Conservation (phyloP, 1,140 invertebrate species). For the Holotrichia oblita region DNA sequence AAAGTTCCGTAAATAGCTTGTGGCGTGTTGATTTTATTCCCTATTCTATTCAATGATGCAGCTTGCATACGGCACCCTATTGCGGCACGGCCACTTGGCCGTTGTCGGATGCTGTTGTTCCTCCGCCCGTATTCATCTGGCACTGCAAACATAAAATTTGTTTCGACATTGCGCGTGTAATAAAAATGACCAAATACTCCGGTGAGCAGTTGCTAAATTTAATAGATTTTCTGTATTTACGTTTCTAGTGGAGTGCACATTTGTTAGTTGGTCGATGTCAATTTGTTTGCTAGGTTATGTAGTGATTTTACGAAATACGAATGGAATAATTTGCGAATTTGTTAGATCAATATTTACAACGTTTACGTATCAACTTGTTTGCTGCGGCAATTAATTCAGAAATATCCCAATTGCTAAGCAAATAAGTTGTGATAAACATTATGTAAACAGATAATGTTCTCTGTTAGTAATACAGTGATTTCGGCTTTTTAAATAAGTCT, state of each 20-base stretch:
- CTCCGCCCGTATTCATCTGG: neutral
- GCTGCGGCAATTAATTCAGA: neutral
- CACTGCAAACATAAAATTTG: constrained; percentile 1
- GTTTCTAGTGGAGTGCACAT: neutral
- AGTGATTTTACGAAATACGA: neutral
- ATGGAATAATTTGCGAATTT: neutral
- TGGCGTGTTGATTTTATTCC: constrained; percentile 19
- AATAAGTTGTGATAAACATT: too few relatives aligned
- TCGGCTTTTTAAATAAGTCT: neutral
- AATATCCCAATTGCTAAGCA: too few relatives aligned
- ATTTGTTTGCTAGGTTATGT: neutral
- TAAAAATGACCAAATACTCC: constrained; percentile 1
- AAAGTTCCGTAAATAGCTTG: constrained; percentile 2
- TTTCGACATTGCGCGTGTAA: constrained; percentile 5
- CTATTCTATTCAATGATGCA: neutral
- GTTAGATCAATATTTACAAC: neutral
- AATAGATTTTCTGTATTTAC: constrained; percentile 26
- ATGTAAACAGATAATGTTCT: neutral
- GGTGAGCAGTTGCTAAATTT: constrained; percentile 17
- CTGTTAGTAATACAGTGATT: neutral
- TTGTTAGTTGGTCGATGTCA: neutral
- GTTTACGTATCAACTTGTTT: neutral
- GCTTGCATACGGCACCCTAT: constrained; percentile 4
- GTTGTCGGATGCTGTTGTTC: neutral
- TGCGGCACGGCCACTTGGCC: neutral